Conservation (phyloP, 2,113 vertebrate genomes). For the Gorsachius goisagi region DNA sequence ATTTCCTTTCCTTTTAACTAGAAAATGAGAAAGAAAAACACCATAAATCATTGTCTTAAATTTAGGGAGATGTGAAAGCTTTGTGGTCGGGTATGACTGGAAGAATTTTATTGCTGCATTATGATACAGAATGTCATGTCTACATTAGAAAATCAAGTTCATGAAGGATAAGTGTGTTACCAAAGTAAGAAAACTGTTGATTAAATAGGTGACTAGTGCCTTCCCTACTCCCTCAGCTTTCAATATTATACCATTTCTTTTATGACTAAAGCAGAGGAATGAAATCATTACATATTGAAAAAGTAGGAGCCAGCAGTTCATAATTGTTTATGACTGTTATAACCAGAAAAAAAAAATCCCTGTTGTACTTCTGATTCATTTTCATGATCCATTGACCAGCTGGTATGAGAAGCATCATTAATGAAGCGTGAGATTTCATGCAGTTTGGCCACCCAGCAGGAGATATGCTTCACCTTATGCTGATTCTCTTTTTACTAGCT, state of each 20-base stretch:
- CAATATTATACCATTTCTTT: background rate
- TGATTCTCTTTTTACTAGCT: constrained; percentile 34
- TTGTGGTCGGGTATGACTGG: background rate
- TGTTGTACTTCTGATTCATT: constrained; percentile 67
- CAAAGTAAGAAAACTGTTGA: background rate
- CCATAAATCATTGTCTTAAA: background rate
- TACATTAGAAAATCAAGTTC: background rate
- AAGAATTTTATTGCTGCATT: background rate
- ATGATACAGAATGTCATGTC: background rate
- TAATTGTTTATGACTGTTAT: constrained; percentile 64
- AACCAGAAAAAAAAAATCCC: background rate
- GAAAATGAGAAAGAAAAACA: background rate
- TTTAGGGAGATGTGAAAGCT: background rate
- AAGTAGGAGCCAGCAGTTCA: constrained; percentile 37
- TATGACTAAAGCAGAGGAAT: constrained; percentile 8
- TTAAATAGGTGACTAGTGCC: background rate
- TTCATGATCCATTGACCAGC: constrained; percentile 74
- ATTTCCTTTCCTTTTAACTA: background rate
- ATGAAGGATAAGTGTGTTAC: background rate
- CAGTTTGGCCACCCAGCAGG: constrained; percentile 64
- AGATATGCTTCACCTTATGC: constrained; percentile 53
- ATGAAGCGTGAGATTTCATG: constrained; percentile 69
- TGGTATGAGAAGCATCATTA: constrained; percentile 71
- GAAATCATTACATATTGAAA: background rate
- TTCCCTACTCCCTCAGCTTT: background rate